Base-by-base conservation (phyloP, 2,888 invertebrate species). In the Druceiella hillmani region DNA sequence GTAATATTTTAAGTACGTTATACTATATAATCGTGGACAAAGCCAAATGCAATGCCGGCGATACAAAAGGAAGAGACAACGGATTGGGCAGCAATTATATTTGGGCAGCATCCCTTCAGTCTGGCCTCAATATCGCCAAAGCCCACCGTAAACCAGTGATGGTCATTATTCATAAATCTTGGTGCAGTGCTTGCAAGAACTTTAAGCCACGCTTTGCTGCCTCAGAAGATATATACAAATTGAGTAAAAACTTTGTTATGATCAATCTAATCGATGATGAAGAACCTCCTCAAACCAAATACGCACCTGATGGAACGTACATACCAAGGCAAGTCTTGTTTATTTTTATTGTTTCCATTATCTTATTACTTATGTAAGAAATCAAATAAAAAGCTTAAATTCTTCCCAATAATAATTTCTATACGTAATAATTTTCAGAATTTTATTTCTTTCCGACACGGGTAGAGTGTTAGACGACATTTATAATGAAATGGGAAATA, bases 211-310 rank as follows among this genome's bases (percentile, higher is more conserved):
- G 76, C 53, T 78, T 82, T 53, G 72, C 75, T 0, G 65, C 58
- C 26, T 78, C 78, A 2, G 38, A 62, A 5, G 75, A 76, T 47
- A 75, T 82, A 29, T 68, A 71, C 46, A 47, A 61, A 32, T 55
- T 81, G 40, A 80, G 81, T 53, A 63, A 68, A 50, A 64, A 78
- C 34, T 82, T 83, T 53, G 68, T 81, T 3, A 81, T 83, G 81
- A 75, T 83, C 9, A 80, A 81, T 55, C 55, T 76, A 31, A 53
- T 74, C 50, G 80, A 80, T 53, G 75, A 78, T 41, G 72, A 75
- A 13, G 74, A 78, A 47, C 76, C 76, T 0, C 57, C 61, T 3
- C 68, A 62, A 30, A 56, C 54, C 15, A 55, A 57, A 39, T 81
- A 69, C 51, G 62, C 71, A 2, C 82, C 81, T 1, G 82, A 83